Conservation (phyloP, 2,797 vertebrate species). For the Columba guinea region DNA sequence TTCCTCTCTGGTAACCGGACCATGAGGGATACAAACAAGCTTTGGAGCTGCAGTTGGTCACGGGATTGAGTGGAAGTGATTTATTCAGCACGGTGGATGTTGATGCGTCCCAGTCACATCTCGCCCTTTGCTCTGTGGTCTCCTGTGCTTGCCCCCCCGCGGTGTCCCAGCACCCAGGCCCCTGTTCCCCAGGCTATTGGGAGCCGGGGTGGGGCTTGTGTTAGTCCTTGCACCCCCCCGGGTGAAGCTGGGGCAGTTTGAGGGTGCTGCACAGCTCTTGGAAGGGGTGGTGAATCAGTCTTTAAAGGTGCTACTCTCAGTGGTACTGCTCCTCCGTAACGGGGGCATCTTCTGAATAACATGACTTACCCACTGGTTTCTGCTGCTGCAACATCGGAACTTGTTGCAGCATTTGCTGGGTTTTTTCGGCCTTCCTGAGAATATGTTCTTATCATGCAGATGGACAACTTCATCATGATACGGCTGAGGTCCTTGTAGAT, state of each 20-base stretch:
- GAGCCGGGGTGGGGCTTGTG: background rate
- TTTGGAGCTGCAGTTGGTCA: background rate
- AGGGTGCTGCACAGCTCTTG: too few species aligned
- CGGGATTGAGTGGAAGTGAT: background rate
- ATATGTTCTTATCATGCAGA: too few species aligned
- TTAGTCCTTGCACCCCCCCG: rapidly evolving
- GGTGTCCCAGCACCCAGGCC: background rate
- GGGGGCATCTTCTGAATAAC: rapidly evolving
- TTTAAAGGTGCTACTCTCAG: rapidly evolving
- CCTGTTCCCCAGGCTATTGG: background rate
- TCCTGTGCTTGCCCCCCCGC: rapidly evolving
- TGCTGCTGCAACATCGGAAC: rapidly evolving
- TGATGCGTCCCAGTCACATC: rapidly evolving
- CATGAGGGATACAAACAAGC: background rate
- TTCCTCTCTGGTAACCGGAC: background rate
- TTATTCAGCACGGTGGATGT: background rate
- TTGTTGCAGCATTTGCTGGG: rapidly evolving
- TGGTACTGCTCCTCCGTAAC: rapidly evolving
- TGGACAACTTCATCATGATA: background rate
- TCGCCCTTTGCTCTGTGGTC: rapidly evolving
- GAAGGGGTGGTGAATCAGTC: rapidly evolving
- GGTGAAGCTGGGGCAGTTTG: background rate
- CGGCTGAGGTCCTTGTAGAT: too few species aligned
- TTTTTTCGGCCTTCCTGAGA: background rate
- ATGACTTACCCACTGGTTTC: background rate